Conservation (phyloP, 2,113 vertebrate genomes). For the Clarias magur region DNA sequence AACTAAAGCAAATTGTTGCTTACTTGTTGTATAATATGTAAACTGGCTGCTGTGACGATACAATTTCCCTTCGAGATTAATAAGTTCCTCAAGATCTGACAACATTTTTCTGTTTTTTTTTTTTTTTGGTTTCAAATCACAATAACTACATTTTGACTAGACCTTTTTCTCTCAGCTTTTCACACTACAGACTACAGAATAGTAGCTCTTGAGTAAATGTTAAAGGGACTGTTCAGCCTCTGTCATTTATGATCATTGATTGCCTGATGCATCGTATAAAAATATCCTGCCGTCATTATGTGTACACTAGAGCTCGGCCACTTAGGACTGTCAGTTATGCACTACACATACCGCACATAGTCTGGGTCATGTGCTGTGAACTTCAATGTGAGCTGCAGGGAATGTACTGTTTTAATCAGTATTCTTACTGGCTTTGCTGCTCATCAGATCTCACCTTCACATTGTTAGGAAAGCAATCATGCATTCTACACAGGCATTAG, state of each 20-base stretch:
- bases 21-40: background rate
- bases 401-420: background rate
- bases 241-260: background rate
- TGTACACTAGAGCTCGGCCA: background rate
- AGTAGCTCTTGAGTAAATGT: background rate
- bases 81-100: background rate
- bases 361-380: background rate
- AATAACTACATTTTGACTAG: background rate
- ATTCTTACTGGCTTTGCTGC: background rate
- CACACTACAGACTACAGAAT: background rate
- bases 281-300: background rate
- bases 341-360: background rate
- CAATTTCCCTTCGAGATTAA: no score
- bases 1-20: background rate
- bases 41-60: no score
- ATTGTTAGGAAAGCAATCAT: slow-evolving; percentile 18
- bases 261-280: background rate
- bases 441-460: background rate
- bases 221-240: background rate
- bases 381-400: background rate
- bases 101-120: background rate
- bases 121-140: background rate
- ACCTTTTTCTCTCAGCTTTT: background rate
- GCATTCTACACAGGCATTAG: slow-evolving; percentile 16
- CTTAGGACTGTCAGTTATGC: background rate